These are phyloP conservation scores for Theocolax elegans DNA, from an alignment of 1,140 invertebrate genomes.

Conservation along the genomic window DNA sequence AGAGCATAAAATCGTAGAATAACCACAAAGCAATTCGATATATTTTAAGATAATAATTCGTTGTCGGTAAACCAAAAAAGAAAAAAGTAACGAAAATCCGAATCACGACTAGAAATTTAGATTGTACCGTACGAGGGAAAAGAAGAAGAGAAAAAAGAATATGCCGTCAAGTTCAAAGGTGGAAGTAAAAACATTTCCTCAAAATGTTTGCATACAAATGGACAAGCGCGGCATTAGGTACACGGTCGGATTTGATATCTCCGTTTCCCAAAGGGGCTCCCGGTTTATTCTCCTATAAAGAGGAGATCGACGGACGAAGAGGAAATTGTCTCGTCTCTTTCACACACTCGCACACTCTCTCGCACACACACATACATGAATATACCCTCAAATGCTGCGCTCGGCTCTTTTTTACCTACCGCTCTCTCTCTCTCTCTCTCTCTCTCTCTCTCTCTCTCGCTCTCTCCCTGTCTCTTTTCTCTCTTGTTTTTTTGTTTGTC, in stretches of 20 bases:
- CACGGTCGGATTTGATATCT: neutral
- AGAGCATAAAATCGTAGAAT: too few species aligned
- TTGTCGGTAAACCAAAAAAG: too few species aligned
- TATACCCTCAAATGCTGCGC: neutral
- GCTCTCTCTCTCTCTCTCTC: neutral
- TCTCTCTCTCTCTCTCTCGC: neutral
- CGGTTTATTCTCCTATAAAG: slow-evolving; percentile 30
- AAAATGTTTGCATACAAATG: slow-evolving; percentile 30
- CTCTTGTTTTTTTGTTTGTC: too few species aligned
- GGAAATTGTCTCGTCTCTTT: slow-evolving; percentile 18
- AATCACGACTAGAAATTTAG: too few species aligned
- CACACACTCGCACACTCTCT: neutral
- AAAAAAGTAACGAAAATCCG: neutral
- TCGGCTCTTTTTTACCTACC: neutral
- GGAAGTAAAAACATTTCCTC: neutral
- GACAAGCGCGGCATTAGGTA: neutral
- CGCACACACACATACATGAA: neutral
- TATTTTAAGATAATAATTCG: neutral
- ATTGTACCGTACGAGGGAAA: too few species aligned
- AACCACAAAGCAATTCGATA: too few species aligned
- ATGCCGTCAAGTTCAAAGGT: neutral
- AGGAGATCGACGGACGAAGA: slow-evolving; percentile 16
- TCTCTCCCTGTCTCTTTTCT: too few species aligned
- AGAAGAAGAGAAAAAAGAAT: neutral
- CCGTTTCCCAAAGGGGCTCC: neutral